These are phyloP conservation scores for Geopemphigus sp. DNA, from an alignment of 1,140 invertebrate species.

Conservation along the genomic window DNA sequence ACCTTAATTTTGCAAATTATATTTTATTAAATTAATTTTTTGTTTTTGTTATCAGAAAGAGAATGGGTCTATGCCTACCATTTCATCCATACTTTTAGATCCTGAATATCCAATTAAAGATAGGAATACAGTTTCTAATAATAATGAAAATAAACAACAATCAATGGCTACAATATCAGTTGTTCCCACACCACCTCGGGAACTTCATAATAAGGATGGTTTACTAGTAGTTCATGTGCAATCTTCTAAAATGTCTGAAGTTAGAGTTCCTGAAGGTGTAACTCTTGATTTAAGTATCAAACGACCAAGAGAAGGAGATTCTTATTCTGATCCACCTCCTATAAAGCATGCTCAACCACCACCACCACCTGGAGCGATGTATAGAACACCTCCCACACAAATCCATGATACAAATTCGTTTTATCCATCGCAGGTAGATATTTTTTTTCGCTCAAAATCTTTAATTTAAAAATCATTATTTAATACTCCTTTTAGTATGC, in stretches of 20 bases:
- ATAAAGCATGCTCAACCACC: conserved; percentile 51
- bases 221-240: conserved; percentile 55
- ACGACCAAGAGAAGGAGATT: conserved; percentile 62
- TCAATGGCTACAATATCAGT: conserved; percentile 65
- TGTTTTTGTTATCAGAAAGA: conserved; percentile 17
- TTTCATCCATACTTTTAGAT: conserved; percentile 38
- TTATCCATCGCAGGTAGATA: conserved; percentile 30
- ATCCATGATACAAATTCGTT: conserved; percentile 56
- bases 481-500: conserved; percentile 6
- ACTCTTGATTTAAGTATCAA: conserved; percentile 80
- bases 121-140: conserved; percentile 4
- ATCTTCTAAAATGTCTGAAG: conserved; percentile 65
- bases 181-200: conserved; percentile 59
- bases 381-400: conserved; percentile 54
- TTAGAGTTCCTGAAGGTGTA: conserved; percentile 63
- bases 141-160: conserved; percentile 42
- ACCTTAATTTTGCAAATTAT: conserved; percentile 51
- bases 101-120: conserved; percentile 48
- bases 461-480: background rate
- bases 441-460: background rate
- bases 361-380: conserved; percentile 57
- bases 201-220: conserved; percentile 54
- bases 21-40: conserved; percentile 36
- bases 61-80: conserved; percentile 41
- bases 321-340: conserved; percentile 46